Base-by-base conservation (phyloP, 64 coral and sea anemone genomes). In the Montipora efflorescens region DNA sequence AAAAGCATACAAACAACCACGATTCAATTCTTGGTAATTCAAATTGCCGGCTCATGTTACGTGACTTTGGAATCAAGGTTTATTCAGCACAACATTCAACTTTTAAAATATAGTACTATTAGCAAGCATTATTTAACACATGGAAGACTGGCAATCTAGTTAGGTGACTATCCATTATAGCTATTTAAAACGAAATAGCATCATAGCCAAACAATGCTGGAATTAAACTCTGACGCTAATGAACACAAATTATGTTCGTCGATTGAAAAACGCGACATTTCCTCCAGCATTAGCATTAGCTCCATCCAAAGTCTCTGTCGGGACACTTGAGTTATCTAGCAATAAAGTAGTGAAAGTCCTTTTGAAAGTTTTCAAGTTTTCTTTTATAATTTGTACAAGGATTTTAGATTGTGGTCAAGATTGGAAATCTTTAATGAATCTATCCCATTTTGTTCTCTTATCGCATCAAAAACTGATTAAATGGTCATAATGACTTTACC, bases 401-500 rank as follows among this genome's bases (percentile, higher is more conserved):
- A 88, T 88, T 88, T 88, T 88, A 48, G 69, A 88, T 71, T 71
- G 77, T 62, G 51, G 77, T 62, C 10, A 59, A 69, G 53, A 47
- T 78, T 19, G 46, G n/a, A 19, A n/a, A n/a, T n/a, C n/a, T n/a
- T 77, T 89, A 57, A 76, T 47, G 48, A 89, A 89, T 58, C 74
- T 89, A 78, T 72, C 68, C 4, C 11, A 67, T 16, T 67, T 67
- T 9, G 8, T 67, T 67, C 64, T 0, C 64, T 67, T 88, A 49
- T 88, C 15, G 87, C 72, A 67, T 76, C 53, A 49, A 89, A 76
- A 89, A 76, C 87, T 49, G 47, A n/a, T 89, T 76, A 89, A 76
- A 89, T 78, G 78, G 87, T 48, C 48, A 62, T 78, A 89, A 89
- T 23, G 73, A 76, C 19, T 88, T 88, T 77, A 76, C 87, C 87